These are phyloP conservation scores for Apeira syringaria DNA, from an alignment of 2,888 invertebrate species.

Conservation along the genomic window DNA sequence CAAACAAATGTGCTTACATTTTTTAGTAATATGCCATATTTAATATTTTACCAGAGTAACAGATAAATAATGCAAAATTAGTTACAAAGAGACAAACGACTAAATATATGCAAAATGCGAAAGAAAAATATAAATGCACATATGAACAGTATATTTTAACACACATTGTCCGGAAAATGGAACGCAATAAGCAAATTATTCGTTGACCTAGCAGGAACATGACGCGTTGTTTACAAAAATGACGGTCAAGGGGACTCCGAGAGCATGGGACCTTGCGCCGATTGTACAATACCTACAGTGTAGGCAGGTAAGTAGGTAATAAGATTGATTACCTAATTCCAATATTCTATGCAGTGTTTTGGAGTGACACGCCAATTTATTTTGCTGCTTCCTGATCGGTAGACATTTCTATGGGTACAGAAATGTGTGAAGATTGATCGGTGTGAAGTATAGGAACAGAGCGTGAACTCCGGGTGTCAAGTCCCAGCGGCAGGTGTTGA, in stretches of 20 bases:
- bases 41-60: too few relatives aligned
- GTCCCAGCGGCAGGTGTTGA: too few relatives aligned
- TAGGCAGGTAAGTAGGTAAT: constrained; percentile 7
- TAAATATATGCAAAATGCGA: too few relatives aligned
- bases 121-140: too few relatives aligned
- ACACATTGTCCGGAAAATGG: constrained; percentile 22
- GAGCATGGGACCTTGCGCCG: constrained; percentile 19
- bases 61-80: too few relatives aligned
- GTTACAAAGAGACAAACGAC: too few relatives aligned
- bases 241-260: constrained; percentile 31
- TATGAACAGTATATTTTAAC: neutral
- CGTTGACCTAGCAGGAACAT: constrained; percentile 27
- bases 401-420: constrained; percentile 1
- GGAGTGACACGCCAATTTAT: constrained; percentile 14
- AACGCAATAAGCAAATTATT: constrained; percentile 22
- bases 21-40: too few relatives aligned
- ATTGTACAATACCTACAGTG: constrained; percentile 16
- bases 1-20: too few relatives aligned
- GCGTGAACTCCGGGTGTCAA: neutral
- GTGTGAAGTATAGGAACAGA: neutral
- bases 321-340: constrained; percentile 22
- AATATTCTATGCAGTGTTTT: constrained; percentile 17
- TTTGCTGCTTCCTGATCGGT: constrained; percentile 11
- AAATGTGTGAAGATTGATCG: constrained; percentile 11
- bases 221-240: constrained; percentile 32